A percentile compares a stretch with the other conserved stretches of the same genome.
Conservation (phyloP, 2,113 vertebrate genomes). For the Lanius collurio region DNA sequence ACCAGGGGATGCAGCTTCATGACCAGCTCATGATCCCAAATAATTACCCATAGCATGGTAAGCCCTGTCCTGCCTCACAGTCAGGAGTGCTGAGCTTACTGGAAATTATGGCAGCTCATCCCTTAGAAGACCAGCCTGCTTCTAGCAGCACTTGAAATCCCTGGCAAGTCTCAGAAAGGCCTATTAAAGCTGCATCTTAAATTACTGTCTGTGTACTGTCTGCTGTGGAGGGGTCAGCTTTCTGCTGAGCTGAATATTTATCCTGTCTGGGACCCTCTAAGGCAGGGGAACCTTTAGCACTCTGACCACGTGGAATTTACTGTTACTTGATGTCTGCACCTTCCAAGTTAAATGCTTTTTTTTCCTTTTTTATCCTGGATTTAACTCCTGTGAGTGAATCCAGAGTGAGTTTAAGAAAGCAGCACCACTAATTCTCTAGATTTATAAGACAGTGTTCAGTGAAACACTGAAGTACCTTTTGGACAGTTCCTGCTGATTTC, state of each 20-base stretch:
- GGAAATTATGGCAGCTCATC: background rate
- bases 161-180: background rate
- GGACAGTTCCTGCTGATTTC: background rate
- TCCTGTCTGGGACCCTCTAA: background rate
- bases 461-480: background rate
- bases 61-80: background rate
- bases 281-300: background rate
- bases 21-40: background rate
- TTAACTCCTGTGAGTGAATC: background rate
- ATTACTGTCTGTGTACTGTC: background rate
- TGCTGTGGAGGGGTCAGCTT: background rate
- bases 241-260: background rate
- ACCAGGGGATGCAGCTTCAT: background rate
- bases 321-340: background rate
- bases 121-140: background rate
- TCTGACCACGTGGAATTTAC: background rate
- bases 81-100: background rate
- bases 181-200: background rate
- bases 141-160: background rate
- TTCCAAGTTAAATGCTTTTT: background rate
- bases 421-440: background rate
- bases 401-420: background rate
- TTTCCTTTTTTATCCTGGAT: background rate
- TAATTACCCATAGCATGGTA: background rate
- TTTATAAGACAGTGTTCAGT: background rate